These are phyloP conservation scores for Cotesia congregata DNA, from an alignment of 2,888 invertebrate species.

Conservation along the genomic window DNA sequence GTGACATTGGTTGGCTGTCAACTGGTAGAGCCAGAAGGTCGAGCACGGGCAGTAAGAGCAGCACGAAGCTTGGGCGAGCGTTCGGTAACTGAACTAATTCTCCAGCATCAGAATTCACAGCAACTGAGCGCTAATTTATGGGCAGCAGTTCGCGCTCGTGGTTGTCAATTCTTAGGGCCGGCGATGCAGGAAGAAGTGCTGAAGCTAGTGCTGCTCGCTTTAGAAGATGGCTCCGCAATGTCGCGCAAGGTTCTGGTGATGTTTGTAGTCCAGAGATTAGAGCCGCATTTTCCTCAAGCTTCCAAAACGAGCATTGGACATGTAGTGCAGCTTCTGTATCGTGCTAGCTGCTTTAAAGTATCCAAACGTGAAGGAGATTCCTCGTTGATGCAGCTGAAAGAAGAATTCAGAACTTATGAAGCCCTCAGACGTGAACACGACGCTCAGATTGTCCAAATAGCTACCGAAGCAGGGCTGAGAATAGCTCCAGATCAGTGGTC, in stretches of 20 bases:
- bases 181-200: conserved; percentile 99
- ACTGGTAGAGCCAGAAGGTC: conserved; percentile 89
- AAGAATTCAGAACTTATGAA: conserved; percentile 96
- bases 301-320: conserved; percentile 99
- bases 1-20: conserved; percentile 95
- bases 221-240: conserved; percentile 95
- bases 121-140: conserved; percentile 94
- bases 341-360: conserved; percentile 98
- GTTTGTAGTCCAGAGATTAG: conserved; percentile 97
- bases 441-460: conserved; percentile 98
- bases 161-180: conserved; percentile 98
- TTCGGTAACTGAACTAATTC: conserved; percentile 92
- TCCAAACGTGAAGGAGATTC: conserved; percentile 97
- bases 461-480: conserved; percentile 94
- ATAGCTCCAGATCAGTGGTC: conserved; percentile 99
- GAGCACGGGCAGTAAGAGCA: conserved; percentile 83
- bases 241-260: conserved; percentile 96
- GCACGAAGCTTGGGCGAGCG: conserved; percentile 95
- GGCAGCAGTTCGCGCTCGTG: conserved; percentile 96
- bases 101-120: conserved; percentile 96
- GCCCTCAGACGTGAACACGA: conserved; percentile 95
- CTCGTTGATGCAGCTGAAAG: conserved; percentile 97
- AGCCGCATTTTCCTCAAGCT: conserved; percentile 95
- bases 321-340: conserved; percentile 96
- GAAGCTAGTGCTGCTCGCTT: conserved; percentile 90